Evolutionary conservation across 1,140 invertebrate genomes (phyloP), one percentile per base, ranked within the genome.

Genomic region (Adoxophyes honmai): DNA sequence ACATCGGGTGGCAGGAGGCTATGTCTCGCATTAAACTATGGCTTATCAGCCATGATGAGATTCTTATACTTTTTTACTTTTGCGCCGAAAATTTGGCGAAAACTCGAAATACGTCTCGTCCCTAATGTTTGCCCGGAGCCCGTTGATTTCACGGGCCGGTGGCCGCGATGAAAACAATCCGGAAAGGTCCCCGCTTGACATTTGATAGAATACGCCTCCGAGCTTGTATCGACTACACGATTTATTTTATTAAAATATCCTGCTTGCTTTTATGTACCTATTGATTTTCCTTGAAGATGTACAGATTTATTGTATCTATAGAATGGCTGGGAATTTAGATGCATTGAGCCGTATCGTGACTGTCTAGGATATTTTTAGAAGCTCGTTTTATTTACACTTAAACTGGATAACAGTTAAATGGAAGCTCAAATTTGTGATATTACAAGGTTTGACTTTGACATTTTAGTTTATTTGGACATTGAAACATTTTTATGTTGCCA

Each of bases 91-190:
- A 38, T 38, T 11, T n/a, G 36, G 36, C 14, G 2, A 38, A 11
- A 38, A 38, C 36, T 11, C n/a, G 6, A 53, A 16, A 35, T 35
- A 34, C 52, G 35, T 14, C 14, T 11, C 42, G 15, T 33, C 42
- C 42, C 42, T 48, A 44, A 75, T 79, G 70, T 72, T 71, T 73
- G 73, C 73, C 68, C 59, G 61, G 63, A 66, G 72, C 74, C 77
- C 64, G 70, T 72, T 80, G 76, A 86, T 86, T 86, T 86, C 73
- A 85, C 81, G 83, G 80, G 70, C 70, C 75, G 75, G 52, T 65
- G 72, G 62, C 48, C 62, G 52, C 68, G 61, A 57, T 77, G 72
- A 78, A 81, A 81, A 81, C 81, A 84, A 85, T 78, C 75, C 59
- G 66, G 62, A 82, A 85, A 85, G 80, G 81, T 70, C 75, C 70